These are phyloP conservation scores for Echinometra lucunter DNA, from an alignment of 53 echinoderm and acorn worm species.

Conservation along the genomic window DNA sequence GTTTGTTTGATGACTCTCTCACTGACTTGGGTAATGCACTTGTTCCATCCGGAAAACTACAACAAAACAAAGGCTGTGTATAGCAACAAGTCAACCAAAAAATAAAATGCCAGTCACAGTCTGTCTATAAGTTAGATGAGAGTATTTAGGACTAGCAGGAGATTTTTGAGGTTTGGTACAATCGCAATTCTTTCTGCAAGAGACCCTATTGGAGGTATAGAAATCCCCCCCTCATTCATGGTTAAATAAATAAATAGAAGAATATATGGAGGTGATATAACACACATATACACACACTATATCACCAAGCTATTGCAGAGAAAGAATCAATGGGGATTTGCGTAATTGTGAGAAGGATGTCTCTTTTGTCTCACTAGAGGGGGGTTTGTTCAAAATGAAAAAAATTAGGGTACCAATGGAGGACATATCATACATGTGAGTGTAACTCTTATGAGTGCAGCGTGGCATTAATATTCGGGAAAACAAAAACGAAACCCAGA, in stretches of 20 bases:
- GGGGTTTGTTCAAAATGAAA: not conserved
- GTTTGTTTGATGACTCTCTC: too few species aligned
- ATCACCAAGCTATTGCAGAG: constrained; percentile 61
- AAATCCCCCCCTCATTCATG: not conserved
- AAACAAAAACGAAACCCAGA: not conserved
- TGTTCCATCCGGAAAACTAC: too few species aligned
- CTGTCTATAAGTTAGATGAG: too few species aligned
- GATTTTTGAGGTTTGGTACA: not conserved
- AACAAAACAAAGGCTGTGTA: too few species aligned
- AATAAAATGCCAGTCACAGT: too few species aligned
- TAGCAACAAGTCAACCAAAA: too few species aligned
- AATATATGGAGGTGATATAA: constrained; percentile 56
- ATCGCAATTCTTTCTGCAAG: not conserved
- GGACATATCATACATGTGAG: too few species aligned
- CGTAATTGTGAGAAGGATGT: not conserved
- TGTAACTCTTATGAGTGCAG: too few species aligned
- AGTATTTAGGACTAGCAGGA: not conserved
- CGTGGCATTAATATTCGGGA: not conserved
- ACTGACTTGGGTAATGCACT: too few species aligned
- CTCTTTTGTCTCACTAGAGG: not conserved
- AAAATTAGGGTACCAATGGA: too few species aligned
- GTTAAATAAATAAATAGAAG: constrained; percentile 67
- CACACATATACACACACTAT: constrained; percentile 69
- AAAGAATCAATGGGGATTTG: not conserved
- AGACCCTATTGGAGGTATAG: not conserved